Evolutionary conservation across 2,888 invertebrate species (phyloP).

Genomic region (Caenorhabditis parvicauda): DNA sequence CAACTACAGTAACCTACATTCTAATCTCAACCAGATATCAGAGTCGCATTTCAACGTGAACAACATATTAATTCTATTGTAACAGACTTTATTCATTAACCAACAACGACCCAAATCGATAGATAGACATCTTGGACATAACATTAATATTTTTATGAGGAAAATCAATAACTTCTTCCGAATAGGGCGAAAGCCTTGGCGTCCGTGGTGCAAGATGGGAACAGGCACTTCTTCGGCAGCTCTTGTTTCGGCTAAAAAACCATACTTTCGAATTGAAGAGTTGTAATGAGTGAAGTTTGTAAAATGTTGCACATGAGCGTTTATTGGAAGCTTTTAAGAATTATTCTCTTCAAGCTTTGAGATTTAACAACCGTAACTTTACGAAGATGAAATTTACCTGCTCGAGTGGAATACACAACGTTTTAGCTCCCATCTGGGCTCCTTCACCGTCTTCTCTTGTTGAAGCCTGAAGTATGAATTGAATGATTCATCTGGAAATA

Average conservation of each 20-base stretch:
- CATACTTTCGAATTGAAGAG: neutral
- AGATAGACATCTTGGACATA: neutral
- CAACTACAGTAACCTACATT: too few species aligned
- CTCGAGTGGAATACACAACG: conserved; percentile 92
- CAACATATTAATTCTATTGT: too few species aligned
- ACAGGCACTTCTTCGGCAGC: conserved; percentile 74
- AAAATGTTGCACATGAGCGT: neutral
- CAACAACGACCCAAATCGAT: too few species aligned
- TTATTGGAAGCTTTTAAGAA: neutral
- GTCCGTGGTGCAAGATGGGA: conserved; percentile 78
- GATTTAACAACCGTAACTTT: neutral
- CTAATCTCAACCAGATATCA: neutral
- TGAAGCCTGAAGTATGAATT: too few species aligned
- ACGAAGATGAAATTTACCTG: conserved; percentile 70
- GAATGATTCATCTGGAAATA: too few species aligned
- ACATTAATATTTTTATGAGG: conserved; percentile 11
- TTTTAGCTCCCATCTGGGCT: conserved; percentile 87
- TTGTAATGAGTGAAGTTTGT: too few species aligned
- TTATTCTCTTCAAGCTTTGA: neutral
- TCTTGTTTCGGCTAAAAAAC: conserved; percentile 33
- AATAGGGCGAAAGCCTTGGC: conserved; percentile 86
- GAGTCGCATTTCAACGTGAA: neutral
- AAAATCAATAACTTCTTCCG: conserved; percentile 84
- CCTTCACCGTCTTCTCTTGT: conserved; percentile 46
- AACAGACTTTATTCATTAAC: too few species aligned